Conservation (phyloP, 2,888 invertebrate species). For the Lasioglossum malachurum region DNA sequence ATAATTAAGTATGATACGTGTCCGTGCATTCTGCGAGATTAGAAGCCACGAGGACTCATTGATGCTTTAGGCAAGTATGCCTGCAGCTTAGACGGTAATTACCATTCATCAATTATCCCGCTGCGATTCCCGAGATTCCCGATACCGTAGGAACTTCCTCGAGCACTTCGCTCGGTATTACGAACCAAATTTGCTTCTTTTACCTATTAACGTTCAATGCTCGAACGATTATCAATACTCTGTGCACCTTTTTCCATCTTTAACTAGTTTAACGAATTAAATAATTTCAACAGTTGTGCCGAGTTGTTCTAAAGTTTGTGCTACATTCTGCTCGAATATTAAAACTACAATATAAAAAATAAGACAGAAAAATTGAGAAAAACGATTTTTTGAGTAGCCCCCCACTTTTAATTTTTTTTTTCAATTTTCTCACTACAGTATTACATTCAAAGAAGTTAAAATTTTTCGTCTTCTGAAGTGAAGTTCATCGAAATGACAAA, state of each 20-base stretch:
- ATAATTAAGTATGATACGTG: conserved; percentile 64
- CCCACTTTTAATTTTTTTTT: too few relatives aligned
- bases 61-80: conserved; percentile 54
- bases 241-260: background rate
- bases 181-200: background rate
- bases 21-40: conserved; percentile 41
- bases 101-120: conserved; percentile 66
- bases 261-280: too few relatives aligned
- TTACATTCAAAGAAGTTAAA: too few relatives aligned
- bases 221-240: background rate
- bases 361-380: too few relatives aligned
- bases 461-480: too few relatives aligned
- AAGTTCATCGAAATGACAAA: too few relatives aligned
- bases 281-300: too few relatives aligned
- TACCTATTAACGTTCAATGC: background rate
- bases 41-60: conserved; percentile 24
- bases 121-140: conserved; percentile 54
- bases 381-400: too few relatives aligned
- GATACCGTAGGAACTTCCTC: conserved; percentile 5
- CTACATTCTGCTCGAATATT: too few relatives aligned
- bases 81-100: conserved; percentile 68
- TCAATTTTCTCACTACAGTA: too few relatives aligned
- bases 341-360: too few relatives aligned
- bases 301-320: too few relatives aligned
- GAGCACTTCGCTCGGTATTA: background rate